Conservation (phyloP, 2,113 vertebrate species). For the Uropsilus gracilis region DNA sequence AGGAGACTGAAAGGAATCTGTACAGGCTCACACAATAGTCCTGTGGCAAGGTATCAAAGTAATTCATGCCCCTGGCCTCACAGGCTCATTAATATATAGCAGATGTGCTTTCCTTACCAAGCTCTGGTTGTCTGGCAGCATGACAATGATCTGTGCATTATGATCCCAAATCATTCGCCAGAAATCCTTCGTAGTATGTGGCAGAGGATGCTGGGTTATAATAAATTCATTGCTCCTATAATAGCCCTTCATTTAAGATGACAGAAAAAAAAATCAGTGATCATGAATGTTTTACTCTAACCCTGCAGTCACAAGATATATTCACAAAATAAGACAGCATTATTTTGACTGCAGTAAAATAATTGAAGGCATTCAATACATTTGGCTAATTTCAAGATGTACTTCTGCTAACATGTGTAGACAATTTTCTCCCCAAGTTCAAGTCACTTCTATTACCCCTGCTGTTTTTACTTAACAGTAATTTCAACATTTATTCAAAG, state of each 20-base stretch:
- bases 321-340: conserved; percentile 67
- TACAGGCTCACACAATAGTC: not conserved
- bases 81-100: not conserved
- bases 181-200: conserved; percentile 97
- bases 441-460: conserved; percentile 67
- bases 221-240: conserved; percentile 97
- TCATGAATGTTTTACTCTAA: conserved; percentile 45
- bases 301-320: not conserved
- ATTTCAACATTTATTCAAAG: conserved; percentile 77
- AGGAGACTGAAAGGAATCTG: not conserved
- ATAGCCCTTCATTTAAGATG: conserved; percentile 90
- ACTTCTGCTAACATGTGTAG: conserved; percentile 52
- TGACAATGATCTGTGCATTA: conserved; percentile 97
- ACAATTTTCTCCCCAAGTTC: conserved; percentile 68
- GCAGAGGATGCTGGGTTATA: conserved; percentile 97
- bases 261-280: conserved; percentile 62
- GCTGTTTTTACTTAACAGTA: conserved; percentile 80
- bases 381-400: conserved; percentile 56
- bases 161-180: conserved; percentile 99
- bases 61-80: not conserved
- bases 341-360: not conserved
- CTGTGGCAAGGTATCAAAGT: not conserved
- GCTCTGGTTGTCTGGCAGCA: conserved; percentile 96
- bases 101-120: conserved; percentile 87
- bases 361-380: conserved; percentile 10